Base-by-base conservation (phyloP, 2,113 vertebrate genomes). In the Brachypodius melanocephalos region DNA sequence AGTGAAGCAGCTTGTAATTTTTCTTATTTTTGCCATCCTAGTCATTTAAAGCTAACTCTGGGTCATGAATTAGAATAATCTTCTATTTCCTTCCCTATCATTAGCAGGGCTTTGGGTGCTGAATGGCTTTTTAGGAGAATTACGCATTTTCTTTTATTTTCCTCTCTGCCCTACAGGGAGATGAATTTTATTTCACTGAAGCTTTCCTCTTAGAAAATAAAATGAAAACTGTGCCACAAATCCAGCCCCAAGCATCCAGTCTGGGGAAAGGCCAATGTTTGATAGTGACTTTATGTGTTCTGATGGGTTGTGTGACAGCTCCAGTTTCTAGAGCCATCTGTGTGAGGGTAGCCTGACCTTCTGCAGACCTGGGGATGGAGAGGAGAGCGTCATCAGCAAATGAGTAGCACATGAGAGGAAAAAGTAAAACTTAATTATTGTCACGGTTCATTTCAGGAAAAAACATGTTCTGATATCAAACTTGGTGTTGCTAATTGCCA, bases 91-190 rank as follows among this genome's bases (percentile, higher is more conserved):
- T 92, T 93, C 55, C 68, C n/a, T 83, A 9, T 77, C 82, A 62
- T 84, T 80, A 93, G 40, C 8, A 2, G 8, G 48, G 49, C 65
- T 94, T 71, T 75, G 61, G 80, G n/a, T 7, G 2, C 55, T 89
- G 61, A 63, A 40, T 84, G 73, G 22, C 34, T 72, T 86, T 94
- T 75, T 69, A 72, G 74, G 18, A 55, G 52, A 84, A 54, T 74
- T 89, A 81, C 10, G 8, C 18, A 42, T 92, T 96, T 95, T 62
- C 58, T 81, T 96, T 92, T 87, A 69, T 92, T 95, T 90, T 87
- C 45, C 32, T 87, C 34, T 49, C 54, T 28, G 32, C 15, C 0
- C 0, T 92, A 38, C 49, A 68, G 42, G 17, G 10, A 15, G 31
- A 40, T 52, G 20, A 52, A 78, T 85, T 81, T 86, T 89, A 36